Conservation (phyloP, 2,888 invertebrate genomes). For the Drosophila monieri region DNA sequence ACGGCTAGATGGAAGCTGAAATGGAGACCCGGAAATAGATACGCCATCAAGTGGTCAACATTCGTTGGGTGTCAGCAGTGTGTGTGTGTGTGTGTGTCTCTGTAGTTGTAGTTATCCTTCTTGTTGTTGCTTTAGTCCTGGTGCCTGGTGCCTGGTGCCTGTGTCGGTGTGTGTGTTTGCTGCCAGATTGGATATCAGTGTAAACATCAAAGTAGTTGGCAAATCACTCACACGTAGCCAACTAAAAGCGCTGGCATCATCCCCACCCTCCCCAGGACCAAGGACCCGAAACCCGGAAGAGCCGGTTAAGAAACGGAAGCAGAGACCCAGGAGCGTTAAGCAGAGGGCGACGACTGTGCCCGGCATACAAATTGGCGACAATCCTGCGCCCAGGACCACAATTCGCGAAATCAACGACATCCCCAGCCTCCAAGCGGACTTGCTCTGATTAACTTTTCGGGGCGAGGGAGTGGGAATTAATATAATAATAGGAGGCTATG, state of each 20-base stretch:
- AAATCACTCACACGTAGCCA: constrained; percentile 57
- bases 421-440: not conserved
- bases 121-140: not conserved
- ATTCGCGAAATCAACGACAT: constrained; percentile 13
- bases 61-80: constrained; percentile 18
- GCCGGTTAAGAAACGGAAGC: not conserved
- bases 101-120: not conserved
- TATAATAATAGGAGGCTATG: constrained; percentile 17
- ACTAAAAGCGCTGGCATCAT: constrained; percentile 31
- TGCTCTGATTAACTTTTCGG: constrained; percentile 25
- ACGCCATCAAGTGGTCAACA: constrained; percentile 67
- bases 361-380: constrained; percentile 42
- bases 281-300: not conserved
- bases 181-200: constrained; percentile 56
- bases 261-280: no score
- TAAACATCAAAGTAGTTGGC: constrained; percentile 55
- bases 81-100: not conserved
- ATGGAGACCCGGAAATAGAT: constrained; percentile 48
- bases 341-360: constrained; percentile 1
- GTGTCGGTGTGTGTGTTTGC: constrained; percentile 16
- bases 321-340: not conserved
- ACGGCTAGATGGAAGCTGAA: constrained; percentile 3
- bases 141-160: not conserved
- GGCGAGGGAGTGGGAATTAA: constrained; percentile 16
- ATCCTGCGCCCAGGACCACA: constrained; percentile 12